Percentiles rank a stretch among this genome's conserved stretches.
phyloP scores from a whole-genome alignment of 1,140 invertebrate species.

The Solenopsis invicta region DNA sequence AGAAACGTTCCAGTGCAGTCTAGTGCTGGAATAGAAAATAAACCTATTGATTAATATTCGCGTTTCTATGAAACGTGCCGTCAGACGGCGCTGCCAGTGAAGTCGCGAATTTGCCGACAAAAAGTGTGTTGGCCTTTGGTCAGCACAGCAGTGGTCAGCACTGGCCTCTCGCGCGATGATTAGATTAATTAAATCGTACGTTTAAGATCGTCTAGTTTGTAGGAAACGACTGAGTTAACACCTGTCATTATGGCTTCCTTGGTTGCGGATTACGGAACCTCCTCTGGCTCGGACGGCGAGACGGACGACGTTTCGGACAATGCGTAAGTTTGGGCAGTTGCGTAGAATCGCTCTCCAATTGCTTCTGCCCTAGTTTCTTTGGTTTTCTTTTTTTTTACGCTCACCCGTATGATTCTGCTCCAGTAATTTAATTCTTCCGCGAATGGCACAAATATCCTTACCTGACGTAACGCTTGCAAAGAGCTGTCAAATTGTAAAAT shows the following conservation, averaged over 20 bases:
- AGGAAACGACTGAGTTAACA: constrained; percentile 67
- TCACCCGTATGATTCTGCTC: constrained; percentile 18
- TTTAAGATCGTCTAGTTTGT: constrained; percentile 71
- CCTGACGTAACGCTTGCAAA: not conserved
- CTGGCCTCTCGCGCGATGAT: constrained; percentile 67
- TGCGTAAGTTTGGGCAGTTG: constrained; percentile 42
- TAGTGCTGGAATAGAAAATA: no score
- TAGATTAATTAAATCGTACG: constrained; percentile 75
- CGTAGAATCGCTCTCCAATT: not conserved
- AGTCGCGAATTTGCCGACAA: not conserved
- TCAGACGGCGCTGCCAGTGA: not conserved
- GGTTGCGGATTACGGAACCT: constrained; percentile 89
- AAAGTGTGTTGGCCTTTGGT: not conserved
- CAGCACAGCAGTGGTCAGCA: not conserved
- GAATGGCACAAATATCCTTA: not conserved
- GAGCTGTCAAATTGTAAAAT: not conserved
- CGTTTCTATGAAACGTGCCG: no score
- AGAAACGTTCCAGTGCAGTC: no score
- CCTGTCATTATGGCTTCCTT: constrained; percentile 88
- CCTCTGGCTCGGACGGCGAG: constrained; percentile 82
- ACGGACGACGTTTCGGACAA: constrained; percentile 80
- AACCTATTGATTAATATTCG: no score
- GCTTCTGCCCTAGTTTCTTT: constrained; percentile 1
- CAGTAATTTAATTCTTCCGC: constrained; percentile 6
- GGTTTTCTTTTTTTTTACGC: constrained; percentile 12